Evolutionary conservation across 1,140 invertebrate species (phyloP).

Genomic region (Manduca sexta): DNA sequence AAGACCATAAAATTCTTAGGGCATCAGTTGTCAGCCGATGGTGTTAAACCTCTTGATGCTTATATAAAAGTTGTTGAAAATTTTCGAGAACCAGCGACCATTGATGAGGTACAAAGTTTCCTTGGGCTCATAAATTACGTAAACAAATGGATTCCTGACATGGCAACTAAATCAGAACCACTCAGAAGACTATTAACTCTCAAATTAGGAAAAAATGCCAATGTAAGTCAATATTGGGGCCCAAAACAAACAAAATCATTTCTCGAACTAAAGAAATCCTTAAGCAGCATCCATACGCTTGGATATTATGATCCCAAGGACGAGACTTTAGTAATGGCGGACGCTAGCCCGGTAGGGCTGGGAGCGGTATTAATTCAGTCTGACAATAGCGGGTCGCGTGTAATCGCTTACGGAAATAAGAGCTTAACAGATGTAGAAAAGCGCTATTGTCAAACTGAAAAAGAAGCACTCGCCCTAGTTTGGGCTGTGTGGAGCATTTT

Average conservation of each 20-base stretch:
- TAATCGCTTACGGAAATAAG: slow-evolving; percentile 18
- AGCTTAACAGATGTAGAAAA: slow-evolving; percentile 13
- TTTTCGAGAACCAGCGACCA: slow-evolving; percentile 22
- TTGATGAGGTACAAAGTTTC: slow-evolving; percentile 41
- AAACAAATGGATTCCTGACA: slow-evolving; percentile 38
- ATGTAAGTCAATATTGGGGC: slow-evolving; percentile 10
- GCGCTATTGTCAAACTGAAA: slow-evolving; percentile 24
- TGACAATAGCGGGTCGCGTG: slow-evolving; percentile 2
- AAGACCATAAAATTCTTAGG: slow-evolving; percentile 34
- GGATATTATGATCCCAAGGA: slow-evolving; percentile 18
- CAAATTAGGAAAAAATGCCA: slow-evolving; percentile 10
- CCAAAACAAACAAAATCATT: slow-evolving; percentile 8
- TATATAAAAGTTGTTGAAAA: slow-evolving; percentile 17
- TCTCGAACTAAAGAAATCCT: background rate
- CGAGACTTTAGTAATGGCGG: slow-evolving; percentile 41
- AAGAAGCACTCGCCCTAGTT: slow-evolving; percentile 22
- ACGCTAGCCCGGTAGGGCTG: slow-evolving; percentile 54
- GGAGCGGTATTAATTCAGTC: slow-evolving; percentile 37
- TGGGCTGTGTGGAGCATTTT: slow-evolving; percentile 22
- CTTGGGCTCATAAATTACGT: slow-evolving; percentile 40
- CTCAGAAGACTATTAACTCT: slow-evolving; percentile 25
- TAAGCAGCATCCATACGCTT: slow-evolving; percentile 14
- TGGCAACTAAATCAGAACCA: slow-evolving; percentile 25
- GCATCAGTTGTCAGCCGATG: slow-evolving; percentile 25
- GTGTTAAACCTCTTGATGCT: slow-evolving; percentile 20